These are phyloP conservation scores for Phenacoccus solenopsis DNA, from an alignment of 1,140 invertebrate species.

Conservation along the genomic window DNA sequence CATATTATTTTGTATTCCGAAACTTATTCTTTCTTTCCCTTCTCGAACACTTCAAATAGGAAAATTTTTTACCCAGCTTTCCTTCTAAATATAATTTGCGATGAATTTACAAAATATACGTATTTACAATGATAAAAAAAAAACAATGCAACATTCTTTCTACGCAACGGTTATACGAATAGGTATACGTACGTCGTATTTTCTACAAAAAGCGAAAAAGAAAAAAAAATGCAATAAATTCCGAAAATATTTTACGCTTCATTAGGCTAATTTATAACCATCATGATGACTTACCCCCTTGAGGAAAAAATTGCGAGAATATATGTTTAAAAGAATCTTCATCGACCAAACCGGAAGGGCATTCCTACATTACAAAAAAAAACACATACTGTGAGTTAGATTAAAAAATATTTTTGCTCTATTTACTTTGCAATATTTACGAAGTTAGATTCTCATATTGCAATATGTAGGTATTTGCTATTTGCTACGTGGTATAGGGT, in stretches of 20 bases:
- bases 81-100: neutral
- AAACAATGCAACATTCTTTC: too few relatives aligned
- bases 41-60: neutral
- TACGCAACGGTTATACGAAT: too few relatives aligned
- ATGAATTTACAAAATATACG: neutral
- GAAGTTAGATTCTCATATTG: too few relatives aligned
- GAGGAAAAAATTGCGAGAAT: slow-evolving; percentile 85
- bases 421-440: too few relatives aligned
- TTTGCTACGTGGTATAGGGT: too few relatives aligned
- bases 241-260: neutral
- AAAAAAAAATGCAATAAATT: neutral
- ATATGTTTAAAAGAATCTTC: slow-evolving; percentile 87
- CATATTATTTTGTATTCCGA: neutral
- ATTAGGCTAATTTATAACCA: neutral
- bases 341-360: slow-evolving; percentile 78
- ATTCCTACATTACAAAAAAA: slow-evolving; percentile 51
- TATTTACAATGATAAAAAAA: neutral
- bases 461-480: too few relatives aligned
- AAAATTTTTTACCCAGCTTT: neutral
- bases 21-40: neutral
- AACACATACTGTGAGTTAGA: too few relatives aligned
- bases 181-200: neutral
- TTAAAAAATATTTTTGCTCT: too few relatives aligned
- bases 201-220: neutral
- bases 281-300: slow-evolving; percentile 62